Conservation (phyloP, 2,113 vertebrate species). For the Cephalopterus ornatus region DNA sequence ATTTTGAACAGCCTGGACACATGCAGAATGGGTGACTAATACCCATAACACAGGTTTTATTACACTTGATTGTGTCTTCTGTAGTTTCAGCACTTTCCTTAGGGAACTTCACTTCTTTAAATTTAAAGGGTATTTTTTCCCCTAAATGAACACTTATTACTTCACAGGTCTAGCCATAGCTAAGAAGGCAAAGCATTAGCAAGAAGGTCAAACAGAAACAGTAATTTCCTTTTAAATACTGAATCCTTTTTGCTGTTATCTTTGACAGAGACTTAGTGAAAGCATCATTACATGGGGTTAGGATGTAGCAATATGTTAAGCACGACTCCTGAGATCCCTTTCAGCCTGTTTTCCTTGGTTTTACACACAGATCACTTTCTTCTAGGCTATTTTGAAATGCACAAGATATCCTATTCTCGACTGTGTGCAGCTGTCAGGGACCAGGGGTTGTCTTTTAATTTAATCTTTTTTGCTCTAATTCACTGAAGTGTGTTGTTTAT, state of each 20-base stretch:
- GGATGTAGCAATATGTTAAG: neutral
- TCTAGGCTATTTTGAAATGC: neutral
- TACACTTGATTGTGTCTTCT: neutral
- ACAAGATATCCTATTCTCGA: neutral
- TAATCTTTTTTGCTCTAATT: slow-evolving; percentile 56
- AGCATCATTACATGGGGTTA: neutral
- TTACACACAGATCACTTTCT: neutral
- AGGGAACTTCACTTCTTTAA: neutral
- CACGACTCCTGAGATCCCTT: neutral
- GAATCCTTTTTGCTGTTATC: neutral
- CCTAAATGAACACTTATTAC: neutral
- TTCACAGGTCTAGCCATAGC: neutral
- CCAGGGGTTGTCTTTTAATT: slow-evolving; percentile 35
- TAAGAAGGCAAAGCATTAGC: neutral
- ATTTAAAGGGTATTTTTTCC: neutral
- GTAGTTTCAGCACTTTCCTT: neutral
- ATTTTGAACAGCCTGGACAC: neutral
- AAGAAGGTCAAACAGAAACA: neutral
- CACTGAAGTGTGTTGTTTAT: slow-evolving; percentile 44
- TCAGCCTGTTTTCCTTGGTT: neutral
- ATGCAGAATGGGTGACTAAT: slow-evolving; percentile 10
- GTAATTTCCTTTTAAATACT: neutral
- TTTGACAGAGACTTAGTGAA: neutral
- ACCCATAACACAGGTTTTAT: neutral
- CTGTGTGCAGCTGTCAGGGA: slow-evolving; percentile 9